A percentile compares a stretch with the other conserved stretches of the same genome.
These are phyloP conservation scores for Ivindomyrus marchei DNA, from an alignment of 2,113 vertebrate genomes.

Conservation along the genomic window DNA sequence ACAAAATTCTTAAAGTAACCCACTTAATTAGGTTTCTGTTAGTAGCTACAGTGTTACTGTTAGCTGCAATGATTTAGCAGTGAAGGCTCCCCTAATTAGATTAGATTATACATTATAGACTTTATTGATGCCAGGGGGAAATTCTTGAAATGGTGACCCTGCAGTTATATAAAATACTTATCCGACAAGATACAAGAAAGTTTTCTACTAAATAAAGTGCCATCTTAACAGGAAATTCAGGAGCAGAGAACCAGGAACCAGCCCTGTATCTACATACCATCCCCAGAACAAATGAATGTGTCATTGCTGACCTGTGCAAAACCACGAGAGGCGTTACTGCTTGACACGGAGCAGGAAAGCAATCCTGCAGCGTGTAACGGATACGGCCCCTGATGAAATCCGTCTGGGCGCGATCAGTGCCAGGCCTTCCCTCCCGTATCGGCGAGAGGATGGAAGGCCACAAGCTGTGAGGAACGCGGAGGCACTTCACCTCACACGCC, in stretches of 20 bases:
- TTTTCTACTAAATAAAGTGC: slow-evolving; percentile 59
- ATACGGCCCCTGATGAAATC: slow-evolving; percentile 78
- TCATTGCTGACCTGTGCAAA: slow-evolving; percentile 83
- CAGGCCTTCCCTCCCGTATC: slow-evolving; percentile 50
- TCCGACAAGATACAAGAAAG: not conserved
- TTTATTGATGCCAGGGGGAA: not conserved
- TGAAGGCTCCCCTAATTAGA: not conserved
- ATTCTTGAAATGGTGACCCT: not conserved
- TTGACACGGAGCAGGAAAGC: slow-evolving; percentile 72
- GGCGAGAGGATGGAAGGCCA: slow-evolving; percentile 49
- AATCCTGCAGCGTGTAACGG: slow-evolving; percentile 77
- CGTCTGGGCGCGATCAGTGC: slow-evolving; percentile 70
- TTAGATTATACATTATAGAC: not conserved
- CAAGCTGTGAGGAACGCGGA: slow-evolving; percentile 50
- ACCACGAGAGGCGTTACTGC: slow-evolving; percentile 75
- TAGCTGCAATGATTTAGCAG: not conserved
- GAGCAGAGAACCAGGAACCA: slow-evolving; percentile 45
- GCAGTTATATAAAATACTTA: not conserved
- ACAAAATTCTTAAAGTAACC: not conserved
- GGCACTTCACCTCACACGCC: slow-evolving; percentile 54
- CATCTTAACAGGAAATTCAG: slow-evolving; percentile 55
- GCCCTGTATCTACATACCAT: slow-evolving; percentile 41
- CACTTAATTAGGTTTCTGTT: not conserved
- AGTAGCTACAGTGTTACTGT: not conserved
- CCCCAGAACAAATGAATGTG: slow-evolving; percentile 33